Evolutionary conservation across 64 coral and sea anemone genomes (phyloP).

Genomic region (Pocillopora verrucosa): DNA sequence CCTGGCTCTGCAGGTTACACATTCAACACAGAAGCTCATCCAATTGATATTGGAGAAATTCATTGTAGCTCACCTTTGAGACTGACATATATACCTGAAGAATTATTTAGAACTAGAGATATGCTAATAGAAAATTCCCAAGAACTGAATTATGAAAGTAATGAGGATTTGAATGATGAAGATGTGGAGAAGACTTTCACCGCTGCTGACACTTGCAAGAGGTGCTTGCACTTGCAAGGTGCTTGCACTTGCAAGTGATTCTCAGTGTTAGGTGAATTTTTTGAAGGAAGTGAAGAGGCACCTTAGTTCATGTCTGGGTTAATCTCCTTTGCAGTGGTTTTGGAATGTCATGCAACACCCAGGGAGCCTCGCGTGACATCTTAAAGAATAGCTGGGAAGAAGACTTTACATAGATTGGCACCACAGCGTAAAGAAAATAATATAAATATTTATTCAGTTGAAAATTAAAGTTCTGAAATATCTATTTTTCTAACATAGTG

Average conservation of each 20-base stretch:
- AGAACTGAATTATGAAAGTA: not conserved
- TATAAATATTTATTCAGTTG: too few relatives aligned
- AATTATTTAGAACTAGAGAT: conserved; percentile 34
- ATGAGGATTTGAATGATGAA: not conserved
- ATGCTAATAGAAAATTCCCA: not conserved
- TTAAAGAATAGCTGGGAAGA: too few relatives aligned
- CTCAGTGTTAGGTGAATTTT: conserved; percentile 84
- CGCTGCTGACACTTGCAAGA: conserved; percentile 66
- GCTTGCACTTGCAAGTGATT: conserved; percentile 76
- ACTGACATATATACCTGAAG: conserved; percentile 57
- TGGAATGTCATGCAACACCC: too few relatives aligned
- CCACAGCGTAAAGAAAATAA: too few relatives aligned
- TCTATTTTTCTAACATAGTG: too few relatives aligned
- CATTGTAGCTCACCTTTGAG: conserved; percentile 70
- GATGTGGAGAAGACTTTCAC: conserved; percentile 24
- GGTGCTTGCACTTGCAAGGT: too few relatives aligned
- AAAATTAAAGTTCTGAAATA: too few relatives aligned
- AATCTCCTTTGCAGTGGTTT: too few relatives aligned
- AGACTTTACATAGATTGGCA: too few relatives aligned
- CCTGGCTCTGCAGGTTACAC: conserved; percentile 70
- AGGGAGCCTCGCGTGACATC: too few relatives aligned
- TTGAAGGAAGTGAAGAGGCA: conserved; percentile 55
- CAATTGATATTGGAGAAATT: conserved; percentile 90
- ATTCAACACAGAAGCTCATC: conserved; percentile 98
- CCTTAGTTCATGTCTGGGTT: not conserved